Evolutionary conservation across 2,797 vertebrate genomes (phyloP).

Genomic region (Ctenopoma kingsleyae): DNA sequence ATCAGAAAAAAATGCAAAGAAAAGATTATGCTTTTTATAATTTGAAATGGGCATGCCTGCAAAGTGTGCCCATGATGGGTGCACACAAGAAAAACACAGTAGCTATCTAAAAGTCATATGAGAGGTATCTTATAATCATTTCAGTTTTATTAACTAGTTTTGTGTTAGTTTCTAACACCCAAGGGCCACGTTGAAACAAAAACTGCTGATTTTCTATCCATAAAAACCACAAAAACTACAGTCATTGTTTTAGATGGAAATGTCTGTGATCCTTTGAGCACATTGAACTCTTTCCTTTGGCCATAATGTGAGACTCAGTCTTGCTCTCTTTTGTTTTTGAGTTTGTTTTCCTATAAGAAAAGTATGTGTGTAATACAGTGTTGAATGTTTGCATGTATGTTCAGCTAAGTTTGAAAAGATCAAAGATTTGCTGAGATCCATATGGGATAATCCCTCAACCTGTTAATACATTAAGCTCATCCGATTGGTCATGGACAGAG

Average conservation of each 20-base stretch:
- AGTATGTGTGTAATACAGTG: neutral
- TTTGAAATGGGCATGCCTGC: no score
- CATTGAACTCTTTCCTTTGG: conserved; percentile 3
- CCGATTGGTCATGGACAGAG: conserved; percentile 27
- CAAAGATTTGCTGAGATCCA: conserved; percentile 36
- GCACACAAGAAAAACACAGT: no score
- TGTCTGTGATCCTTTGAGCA: conserved; percentile 1
- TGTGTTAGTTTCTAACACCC: neutral
- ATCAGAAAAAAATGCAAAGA: no score
- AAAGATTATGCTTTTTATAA: no score
- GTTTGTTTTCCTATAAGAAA: no score
- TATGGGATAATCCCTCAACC: conserved; percentile 37
- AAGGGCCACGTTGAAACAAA: conserved; percentile 1
- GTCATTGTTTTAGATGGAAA: conserved; percentile 7
- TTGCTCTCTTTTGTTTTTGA: no score
- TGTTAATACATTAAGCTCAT: conserved; percentile 50
- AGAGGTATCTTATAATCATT: no score
- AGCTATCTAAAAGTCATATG: no score
- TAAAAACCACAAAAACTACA: neutral
- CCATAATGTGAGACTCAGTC: conserved; percentile 3
- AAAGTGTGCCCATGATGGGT: no score
- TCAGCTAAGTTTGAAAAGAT: conserved; percentile 23
- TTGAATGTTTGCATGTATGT: conserved; percentile 3
- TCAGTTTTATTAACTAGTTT: neutral
- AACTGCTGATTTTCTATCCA: conserved; percentile 7